Percentiles rank a stretch among this genome's conserved stretches.
Conservation (phyloP, 2,888 invertebrate species). For the Xestia ashworthii region DNA sequence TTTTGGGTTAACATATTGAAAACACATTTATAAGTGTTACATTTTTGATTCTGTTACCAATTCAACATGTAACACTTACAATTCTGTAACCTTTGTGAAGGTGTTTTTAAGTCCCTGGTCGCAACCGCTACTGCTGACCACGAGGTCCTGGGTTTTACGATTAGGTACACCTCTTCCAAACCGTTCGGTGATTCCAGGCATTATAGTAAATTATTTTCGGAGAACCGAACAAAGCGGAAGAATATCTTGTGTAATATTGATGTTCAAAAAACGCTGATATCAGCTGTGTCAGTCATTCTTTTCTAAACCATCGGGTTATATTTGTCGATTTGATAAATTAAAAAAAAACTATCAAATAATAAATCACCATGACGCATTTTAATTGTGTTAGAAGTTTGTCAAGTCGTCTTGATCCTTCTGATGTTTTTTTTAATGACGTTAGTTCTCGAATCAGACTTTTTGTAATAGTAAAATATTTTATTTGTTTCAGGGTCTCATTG, state of each 20-base stretch:
- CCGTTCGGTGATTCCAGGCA: too few species aligned
- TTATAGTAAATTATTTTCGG: too few species aligned
- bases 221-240: background rate
- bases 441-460: background rate
- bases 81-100: too few species aligned
- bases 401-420: background rate
- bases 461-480: background rate
- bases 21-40: too few species aligned
- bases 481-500: conserved; percentile 18
- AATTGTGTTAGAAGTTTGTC: background rate
- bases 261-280: background rate
- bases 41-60: too few species aligned
- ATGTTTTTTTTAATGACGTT: too few species aligned
- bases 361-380: background rate
- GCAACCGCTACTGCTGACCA: too few species aligned
- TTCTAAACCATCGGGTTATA: background rate
- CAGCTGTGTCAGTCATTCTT: background rate
- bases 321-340: background rate
- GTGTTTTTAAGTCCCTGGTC: too few species aligned
- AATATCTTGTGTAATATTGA: background rate
- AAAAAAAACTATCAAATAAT: background rate
- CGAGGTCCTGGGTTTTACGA: too few species aligned
- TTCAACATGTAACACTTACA: too few species aligned
- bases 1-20: too few species aligned
- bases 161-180: too few species aligned